Base-by-base conservation (phyloP, 2,113 vertebrate species). In the Centropus bengalensis region DNA sequence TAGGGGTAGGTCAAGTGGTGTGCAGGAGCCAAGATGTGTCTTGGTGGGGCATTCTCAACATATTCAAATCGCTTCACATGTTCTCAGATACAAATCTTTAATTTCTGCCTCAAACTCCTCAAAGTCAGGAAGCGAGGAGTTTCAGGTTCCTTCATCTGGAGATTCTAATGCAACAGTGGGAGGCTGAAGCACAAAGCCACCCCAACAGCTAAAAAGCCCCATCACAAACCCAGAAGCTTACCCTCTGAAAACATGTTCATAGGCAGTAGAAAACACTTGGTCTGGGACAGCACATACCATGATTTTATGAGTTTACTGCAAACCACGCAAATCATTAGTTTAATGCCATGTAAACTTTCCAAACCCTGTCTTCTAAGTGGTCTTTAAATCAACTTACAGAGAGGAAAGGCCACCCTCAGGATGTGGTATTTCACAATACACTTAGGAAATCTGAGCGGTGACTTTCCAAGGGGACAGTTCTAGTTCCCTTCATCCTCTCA, bases 311-410 rank as follows among this genome's bases (percentile, higher is more conserved):
- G 79, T 91, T 79, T 26, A 56, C 19, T 60, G 30, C 30, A 89
- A 75, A 89, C 84, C 82, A 69, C 58, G 85, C 5, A 82, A 58
- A 73, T 64, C 16, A 68, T 68, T 79, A 87, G 30, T 64, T 91
- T 68, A 79, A 80, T 82, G 70, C 13, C 30, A 73, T 5, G 21
- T 71, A 85, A 68, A 79, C 71, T 30, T 73, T 89, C 75, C 82
- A 91, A 79, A 71, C 55, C 69, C 73, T 54, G 69, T 71, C 73
- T 89, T 78, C 32, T 49, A 85, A 82, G 49, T 14, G 36, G 45
- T 85, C 23, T 60, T 89, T 66, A 81, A 73, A 56, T 59, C 40
- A 28, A n/a, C n/a, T 68, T 40, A 67, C 9, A 73, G 64, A 63
- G n/a, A 89, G 16, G 18, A 85, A 44, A 85, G 40, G 21, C 54